Evolutionary conservation across 2,888 invertebrate genomes (phyloP).

Genomic region (Archaeoteleia sp.): DNA sequence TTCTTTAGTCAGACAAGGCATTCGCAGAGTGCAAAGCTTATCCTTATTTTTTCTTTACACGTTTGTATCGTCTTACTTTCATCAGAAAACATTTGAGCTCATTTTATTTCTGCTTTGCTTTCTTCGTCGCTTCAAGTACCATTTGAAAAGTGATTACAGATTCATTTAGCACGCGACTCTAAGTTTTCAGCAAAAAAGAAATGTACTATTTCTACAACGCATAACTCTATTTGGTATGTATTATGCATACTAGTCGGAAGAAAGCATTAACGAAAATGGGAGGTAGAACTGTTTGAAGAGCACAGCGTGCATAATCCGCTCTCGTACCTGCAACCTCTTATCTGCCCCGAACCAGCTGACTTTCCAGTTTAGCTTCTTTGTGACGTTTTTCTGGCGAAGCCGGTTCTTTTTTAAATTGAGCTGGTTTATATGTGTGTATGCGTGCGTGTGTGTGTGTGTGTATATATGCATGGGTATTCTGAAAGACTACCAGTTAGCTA

Average conservation of each 20-base stretch:
- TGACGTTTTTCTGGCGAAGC: neutral
- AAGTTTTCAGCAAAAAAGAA: too few relatives aligned
- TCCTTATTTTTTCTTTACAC: constrained; percentile 7
- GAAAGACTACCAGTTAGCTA: too few relatives aligned
- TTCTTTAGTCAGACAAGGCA: neutral
- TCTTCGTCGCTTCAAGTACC: neutral
- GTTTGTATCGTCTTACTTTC: constrained; percentile 16
- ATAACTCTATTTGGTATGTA: too few relatives aligned
- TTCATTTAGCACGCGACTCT: too few relatives aligned
- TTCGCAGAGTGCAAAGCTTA: constrained; percentile 1
- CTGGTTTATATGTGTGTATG: too few relatives aligned
- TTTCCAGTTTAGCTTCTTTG: constrained; percentile 1
- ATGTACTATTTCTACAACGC: too few relatives aligned
- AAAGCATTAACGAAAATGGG: too few relatives aligned
- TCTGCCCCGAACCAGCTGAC: neutral
- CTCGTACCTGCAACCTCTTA: neutral
- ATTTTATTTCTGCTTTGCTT: constrained; percentile 1
- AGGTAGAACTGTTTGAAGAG: neutral
- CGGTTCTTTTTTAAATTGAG: neutral
- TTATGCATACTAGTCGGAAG: too few relatives aligned
- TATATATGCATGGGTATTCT: too few relatives aligned
- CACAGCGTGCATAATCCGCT: neutral
- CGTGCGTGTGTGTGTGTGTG: too few relatives aligned
- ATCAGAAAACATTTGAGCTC: neutral
- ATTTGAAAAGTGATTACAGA: neutral